Evolutionary conservation across 1,140 invertebrate species (phyloP).

Genomic region (Temnothorax curvispinosus): DNA sequence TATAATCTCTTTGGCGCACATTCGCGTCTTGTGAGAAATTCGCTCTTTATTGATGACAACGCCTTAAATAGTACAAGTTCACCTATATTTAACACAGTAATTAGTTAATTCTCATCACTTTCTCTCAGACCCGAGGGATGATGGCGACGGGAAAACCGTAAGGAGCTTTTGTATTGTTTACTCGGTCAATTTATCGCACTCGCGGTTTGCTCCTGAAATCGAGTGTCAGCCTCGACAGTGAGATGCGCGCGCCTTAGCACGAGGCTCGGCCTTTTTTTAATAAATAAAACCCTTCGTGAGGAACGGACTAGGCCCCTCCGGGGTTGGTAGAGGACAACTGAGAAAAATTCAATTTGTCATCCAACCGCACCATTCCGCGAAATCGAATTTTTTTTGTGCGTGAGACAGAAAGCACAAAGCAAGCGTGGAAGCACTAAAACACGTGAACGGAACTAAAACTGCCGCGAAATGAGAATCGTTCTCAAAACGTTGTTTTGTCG

Average conservation of each 20-base stretch:
- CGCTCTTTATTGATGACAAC: background rate
- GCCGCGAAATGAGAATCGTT: conserved; percentile 7
- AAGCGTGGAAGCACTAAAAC: background rate
- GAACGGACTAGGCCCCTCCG: background rate
- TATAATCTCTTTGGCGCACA: background rate
- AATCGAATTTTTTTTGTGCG: conserved; percentile 56
- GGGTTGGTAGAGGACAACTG: conserved; percentile 1
- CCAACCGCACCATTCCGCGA: conserved; percentile 12
- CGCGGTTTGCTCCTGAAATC: conserved; percentile 14
- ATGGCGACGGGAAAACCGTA: background rate
- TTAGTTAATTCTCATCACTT: conserved; percentile 53
- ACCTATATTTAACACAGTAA: conserved; percentile 32
- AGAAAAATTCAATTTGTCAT: conserved; percentile 68
- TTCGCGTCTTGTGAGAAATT: background rate
- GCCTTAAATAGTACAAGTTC: background rate
- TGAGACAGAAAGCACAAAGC: conserved; percentile 12
- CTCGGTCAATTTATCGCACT: conserved; percentile 56
- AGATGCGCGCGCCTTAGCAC: background rate
- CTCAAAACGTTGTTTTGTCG: background rate
- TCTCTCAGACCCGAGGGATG: background rate
- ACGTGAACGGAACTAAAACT: background rate
- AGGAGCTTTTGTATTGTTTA: conserved; percentile 27
- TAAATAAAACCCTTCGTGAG: conserved; percentile 61
- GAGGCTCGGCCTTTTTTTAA: conserved; percentile 57
- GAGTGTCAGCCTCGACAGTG: conserved; percentile 24